Percentiles rank a stretch among this genome's conserved stretches.
These are phyloP conservation scores for Lateolabrax maculatus DNA, from an alignment of 2,797 vertebrate species.

Conservation along the genomic window DNA sequence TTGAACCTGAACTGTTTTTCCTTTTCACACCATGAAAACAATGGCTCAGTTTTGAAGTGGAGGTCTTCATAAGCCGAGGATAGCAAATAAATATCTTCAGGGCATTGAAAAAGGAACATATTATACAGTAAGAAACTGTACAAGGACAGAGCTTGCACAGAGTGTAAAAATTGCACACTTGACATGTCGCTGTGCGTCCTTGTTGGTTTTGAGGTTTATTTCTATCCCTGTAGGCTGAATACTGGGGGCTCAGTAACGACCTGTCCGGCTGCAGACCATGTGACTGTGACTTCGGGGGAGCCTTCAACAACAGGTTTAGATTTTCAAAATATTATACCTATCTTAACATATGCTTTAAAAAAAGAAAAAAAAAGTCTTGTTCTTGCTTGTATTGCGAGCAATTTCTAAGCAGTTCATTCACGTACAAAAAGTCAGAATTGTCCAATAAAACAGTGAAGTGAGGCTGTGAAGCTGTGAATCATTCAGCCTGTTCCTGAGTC, in stretches of 20 bases:
- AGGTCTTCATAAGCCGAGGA: not conserved
- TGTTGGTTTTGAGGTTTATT: constrained; percentile 12
- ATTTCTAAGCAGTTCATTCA: too few species aligned
- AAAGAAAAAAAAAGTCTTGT: too few species aligned
- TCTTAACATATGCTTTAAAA: not conserved
- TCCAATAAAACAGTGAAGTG: not conserved
- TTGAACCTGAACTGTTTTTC: not conserved
- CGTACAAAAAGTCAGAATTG: too few species aligned
- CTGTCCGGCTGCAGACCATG: constrained; percentile 88
- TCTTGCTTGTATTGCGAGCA: too few species aligned
- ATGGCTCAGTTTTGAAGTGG: not conserved
- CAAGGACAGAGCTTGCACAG: not conserved
- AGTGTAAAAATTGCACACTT: not conserved
- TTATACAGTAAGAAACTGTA: not conserved
- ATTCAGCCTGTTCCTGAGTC: not conserved
- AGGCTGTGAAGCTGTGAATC: not conserved
- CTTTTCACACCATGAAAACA: not conserved
- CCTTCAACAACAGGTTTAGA: constrained; percentile 89
- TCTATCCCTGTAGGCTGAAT: constrained; percentile 84
- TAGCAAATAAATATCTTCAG: not conserved
- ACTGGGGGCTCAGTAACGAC: constrained; percentile 92
- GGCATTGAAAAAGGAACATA: not conserved
- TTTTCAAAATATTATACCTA: not conserved
- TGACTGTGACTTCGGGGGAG: constrained; percentile 91
- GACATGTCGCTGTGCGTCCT: not conserved